phyloP scores from a whole-genome alignment of 2,113 vertebrate genomes.

The Poeciliopsis retropinna region DNA sequence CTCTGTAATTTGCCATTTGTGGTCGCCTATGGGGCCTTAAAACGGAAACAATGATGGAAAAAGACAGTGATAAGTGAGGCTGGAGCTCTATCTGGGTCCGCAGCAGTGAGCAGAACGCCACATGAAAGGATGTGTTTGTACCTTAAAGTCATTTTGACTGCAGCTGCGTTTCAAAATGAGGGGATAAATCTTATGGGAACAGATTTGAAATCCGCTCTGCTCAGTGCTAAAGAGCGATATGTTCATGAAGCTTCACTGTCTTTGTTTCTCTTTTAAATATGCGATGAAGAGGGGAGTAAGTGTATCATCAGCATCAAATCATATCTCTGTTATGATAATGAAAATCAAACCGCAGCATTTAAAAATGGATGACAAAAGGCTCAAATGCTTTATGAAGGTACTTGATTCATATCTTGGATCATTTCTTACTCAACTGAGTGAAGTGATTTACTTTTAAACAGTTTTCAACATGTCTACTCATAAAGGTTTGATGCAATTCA shows the following conservation, averaged over 20 bases:
- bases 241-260: constrained; percentile 5
- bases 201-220: constrained; percentile 2
- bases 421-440: too few species aligned
- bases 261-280: constrained; percentile 12
- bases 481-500: too few species aligned
- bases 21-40: constrained; percentile 37
- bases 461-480: too few species aligned
- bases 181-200: constrained; percentile 20
- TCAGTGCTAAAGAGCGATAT: constrained; percentile 21
- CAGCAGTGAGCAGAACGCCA: constrained; percentile 28
- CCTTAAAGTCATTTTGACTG: constrained; percentile 39
- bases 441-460: too few species aligned
- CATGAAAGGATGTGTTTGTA: constrained; percentile 36
- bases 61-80: constrained; percentile 39
- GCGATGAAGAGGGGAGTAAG: neutral
- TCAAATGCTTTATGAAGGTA: too few species aligned
- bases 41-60: constrained; percentile 53
- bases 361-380: too few species aligned
- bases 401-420: too few species aligned
- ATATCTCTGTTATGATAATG: neutral
- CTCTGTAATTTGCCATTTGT: constrained; percentile 40
- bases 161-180: constrained; percentile 31
- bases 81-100: constrained; percentile 37
- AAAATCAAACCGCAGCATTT: too few species aligned
- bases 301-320: neutral